Evolutionary conservation across 2,113 vertebrate species (phyloP), one percentile per base, ranked within the genome.

Genomic region (Larimichthys crocea): DNA sequence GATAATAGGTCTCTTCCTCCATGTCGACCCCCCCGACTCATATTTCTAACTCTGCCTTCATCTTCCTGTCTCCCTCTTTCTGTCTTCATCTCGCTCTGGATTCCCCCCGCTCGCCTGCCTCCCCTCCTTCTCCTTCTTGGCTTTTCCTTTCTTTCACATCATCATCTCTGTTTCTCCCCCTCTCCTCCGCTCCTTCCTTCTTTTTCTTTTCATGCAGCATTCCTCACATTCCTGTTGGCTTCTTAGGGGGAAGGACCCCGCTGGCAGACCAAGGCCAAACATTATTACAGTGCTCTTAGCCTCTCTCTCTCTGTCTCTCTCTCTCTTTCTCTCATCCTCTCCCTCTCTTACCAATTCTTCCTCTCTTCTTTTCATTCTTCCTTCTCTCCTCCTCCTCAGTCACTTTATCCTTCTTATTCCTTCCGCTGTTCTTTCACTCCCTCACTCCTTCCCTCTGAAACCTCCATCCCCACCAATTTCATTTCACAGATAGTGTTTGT

Each of bases 211-310:
- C 80, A 80, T 86, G 91, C 91, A 84, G 86, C 94, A 95, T 95
- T 95, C 94, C 82, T 86, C 16, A 12, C 91, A 95, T 95, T 94
- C 95, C 89, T 90, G 35, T 56, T 76, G 88, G 91, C 92, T 93
- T 94, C 93, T 93, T 93, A 90, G 90, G 88, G 91, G 92, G 91
- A 93, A 92, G 80, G 91, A 93, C 86, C 93, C 89, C 82, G 87
- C 91, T 94, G 92, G 89, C 87, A 92, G 89, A 85, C 87, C 88
- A 42, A 88, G 83, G 90, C 92, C 91, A 92, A 92, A 92, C 89
- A 91, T 94, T 92, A 91, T 94, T 92, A 87, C 87, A 88, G 82
- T 19, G 74, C 88, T 78, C 64, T 86, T 83, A 49, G 71, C 76
- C 66, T 76, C 65, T 79, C 76, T n/a, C n/a, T n/a, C n/a, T n/a